These are phyloP conservation scores for Erynnis tages DNA, from an alignment of 2,888 invertebrate genomes.

Conservation along the genomic window DNA sequence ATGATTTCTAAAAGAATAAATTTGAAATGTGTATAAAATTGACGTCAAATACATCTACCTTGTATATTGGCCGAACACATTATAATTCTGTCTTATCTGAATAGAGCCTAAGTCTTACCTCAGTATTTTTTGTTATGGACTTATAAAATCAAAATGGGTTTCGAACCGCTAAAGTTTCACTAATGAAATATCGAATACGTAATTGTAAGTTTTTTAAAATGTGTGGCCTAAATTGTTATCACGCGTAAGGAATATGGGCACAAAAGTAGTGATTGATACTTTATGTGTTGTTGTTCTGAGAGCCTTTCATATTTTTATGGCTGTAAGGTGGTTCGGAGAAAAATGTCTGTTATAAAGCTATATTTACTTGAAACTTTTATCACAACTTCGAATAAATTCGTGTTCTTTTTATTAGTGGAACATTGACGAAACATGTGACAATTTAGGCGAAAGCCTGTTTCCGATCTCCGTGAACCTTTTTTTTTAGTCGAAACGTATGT, in stretches of 20 bases:
- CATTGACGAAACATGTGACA: no score
- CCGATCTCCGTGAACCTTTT: constrained; percentile 16
- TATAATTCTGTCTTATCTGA: constrained; percentile 1
- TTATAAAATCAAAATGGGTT: constrained; percentile 59
- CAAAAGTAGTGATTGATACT: constrained; percentile 9
- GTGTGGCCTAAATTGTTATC: constrained; percentile 6
- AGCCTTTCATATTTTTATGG: no score
- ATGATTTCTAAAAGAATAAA: no score
- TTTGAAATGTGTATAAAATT: no score
- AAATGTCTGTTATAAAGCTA: no score
- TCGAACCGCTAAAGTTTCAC: constrained; percentile 37
- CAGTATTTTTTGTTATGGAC: constrained; percentile 39
- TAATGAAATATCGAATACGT: neutral
- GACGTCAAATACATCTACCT: no score
- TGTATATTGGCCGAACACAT: neutral
- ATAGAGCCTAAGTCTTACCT: constrained; percentile 44
- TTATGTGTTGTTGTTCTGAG: constrained; percentile 5
- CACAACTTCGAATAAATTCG: no score
- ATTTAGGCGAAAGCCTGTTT: constrained; percentile 10
- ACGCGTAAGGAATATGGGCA: neutral
- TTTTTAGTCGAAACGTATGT: constrained; percentile 6
- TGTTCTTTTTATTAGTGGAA: no score
- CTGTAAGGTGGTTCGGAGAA: no score
- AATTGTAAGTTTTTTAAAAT: neutral
- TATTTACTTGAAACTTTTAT: no score